phyloP scores from a whole-genome alignment of 1,140 invertebrate genomes.

The Pectinophora gossypiella region DNA sequence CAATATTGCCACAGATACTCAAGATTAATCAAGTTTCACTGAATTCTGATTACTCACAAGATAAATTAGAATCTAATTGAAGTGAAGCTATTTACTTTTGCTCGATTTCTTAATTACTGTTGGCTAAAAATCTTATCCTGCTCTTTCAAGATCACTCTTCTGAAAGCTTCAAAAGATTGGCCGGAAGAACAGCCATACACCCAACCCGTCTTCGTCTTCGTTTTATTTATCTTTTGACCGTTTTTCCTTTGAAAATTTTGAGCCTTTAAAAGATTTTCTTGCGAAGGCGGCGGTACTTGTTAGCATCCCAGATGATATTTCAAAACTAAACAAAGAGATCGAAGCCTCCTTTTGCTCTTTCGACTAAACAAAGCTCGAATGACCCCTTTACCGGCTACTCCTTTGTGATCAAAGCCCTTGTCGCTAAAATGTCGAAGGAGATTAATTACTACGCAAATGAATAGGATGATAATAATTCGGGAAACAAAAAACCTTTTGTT shows the following conservation, averaged over 20 bases:
- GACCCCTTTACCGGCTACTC: slow-evolving; percentile 35
- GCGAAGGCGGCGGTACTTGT: slow-evolving; percentile 9
- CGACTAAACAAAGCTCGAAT: slow-evolving; percentile 38
- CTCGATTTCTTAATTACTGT: too few species aligned
- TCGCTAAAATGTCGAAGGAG: slow-evolving; percentile 40
- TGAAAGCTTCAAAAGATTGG: background rate
- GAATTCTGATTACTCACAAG: background rate
- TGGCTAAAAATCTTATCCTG: too few species aligned
- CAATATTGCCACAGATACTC: background rate
- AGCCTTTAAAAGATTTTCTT: background rate
- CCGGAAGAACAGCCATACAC: too few species aligned
- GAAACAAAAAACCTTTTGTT: background rate
- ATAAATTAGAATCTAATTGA: too few species aligned
- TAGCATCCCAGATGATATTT: slow-evolving; percentile 30
- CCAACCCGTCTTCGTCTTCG: too few species aligned
- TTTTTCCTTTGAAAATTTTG: background rate
- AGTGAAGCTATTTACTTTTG: too few species aligned
- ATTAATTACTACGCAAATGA: slow-evolving; percentile 47
- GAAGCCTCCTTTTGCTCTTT: slow-evolving; percentile 23
- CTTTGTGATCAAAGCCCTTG: slow-evolving; percentile 37
- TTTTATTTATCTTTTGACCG: background rate
- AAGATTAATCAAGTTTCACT: background rate
- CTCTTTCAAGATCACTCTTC: background rate
- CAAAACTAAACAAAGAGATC: slow-evolving; percentile 35
- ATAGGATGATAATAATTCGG: slow-evolving; percentile 8